phyloP scores from a whole-genome alignment of 1,140 invertebrate species.

The Scaptomyza montana region DNA sequence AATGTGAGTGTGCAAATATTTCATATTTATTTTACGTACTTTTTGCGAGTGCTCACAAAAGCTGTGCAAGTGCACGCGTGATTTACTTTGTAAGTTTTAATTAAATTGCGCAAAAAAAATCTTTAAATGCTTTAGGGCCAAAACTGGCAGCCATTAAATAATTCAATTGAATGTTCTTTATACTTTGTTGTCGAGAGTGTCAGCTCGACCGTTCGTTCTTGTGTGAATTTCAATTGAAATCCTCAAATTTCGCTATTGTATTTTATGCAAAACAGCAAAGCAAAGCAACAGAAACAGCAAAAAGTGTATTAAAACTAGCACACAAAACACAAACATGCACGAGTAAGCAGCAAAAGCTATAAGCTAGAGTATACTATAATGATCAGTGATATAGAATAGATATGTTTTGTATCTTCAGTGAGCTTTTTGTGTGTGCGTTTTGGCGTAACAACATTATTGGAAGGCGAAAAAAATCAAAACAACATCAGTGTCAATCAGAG shows the following conservation, averaged over 20 bases:
- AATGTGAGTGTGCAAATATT: constrained; percentile 44
- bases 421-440: constrained; percentile 34
- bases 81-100: constrained; percentile 56
- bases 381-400: constrained; percentile 15
- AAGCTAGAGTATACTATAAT: constrained; percentile 30
- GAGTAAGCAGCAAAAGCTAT: constrained; percentile 43
- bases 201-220: background rate
- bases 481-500: constrained; percentile 52
- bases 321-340: constrained; percentile 43
- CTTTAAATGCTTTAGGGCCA: constrained; percentile 33
- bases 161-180: constrained; percentile 35
- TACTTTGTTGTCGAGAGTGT: constrained; percentile 29
- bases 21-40: constrained; percentile 57
- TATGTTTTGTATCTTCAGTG: background rate
- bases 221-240: constrained; percentile 27
- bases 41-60: constrained; percentile 45
- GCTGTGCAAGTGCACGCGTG: constrained; percentile 17
- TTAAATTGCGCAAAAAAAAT: constrained; percentile 30
- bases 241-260: constrained; percentile 9
- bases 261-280: constrained; percentile 50
- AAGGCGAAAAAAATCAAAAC: constrained; percentile 6
- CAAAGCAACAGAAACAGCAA: background rate
- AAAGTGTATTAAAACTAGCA: constrained; percentile 18
- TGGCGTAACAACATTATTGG: constrained; percentile 24
- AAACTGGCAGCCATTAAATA: constrained; percentile 30